phyloP scores from a whole-genome alignment of 1,140 invertebrate species.

The Heliconius nattereri region DNA sequence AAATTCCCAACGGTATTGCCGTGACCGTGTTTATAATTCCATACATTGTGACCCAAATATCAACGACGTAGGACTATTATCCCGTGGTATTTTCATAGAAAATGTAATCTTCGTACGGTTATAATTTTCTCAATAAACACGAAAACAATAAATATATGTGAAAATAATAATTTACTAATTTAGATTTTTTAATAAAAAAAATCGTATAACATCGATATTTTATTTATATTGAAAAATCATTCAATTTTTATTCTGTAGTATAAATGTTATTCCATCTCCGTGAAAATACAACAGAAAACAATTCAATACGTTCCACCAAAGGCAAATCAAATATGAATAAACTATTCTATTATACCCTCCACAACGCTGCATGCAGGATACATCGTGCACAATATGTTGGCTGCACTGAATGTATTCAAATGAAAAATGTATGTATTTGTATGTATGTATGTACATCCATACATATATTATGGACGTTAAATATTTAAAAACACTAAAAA shows the following conservation, averaged over 20 bases:
- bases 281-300: background rate
- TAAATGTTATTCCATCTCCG: constrained; percentile 6
- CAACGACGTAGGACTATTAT: constrained; percentile 10
- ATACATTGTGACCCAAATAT: constrained; percentile 32
- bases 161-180: too few species aligned
- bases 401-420: background rate
- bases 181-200: too few species aligned
- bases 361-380: background rate
- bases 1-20: constrained; percentile 22
- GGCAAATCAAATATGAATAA: constrained; percentile 5
- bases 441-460: background rate
- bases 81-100: background rate
- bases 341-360: background rate
- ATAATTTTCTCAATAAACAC: too few species aligned
- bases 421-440: background rate
- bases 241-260: background rate
- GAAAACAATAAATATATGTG: too few species aligned
- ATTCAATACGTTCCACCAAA: constrained; percentile 8
- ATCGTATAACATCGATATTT: background rate
- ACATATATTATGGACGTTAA: too few species aligned
- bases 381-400: constrained; percentile 5
- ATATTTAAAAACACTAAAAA: too few species aligned
- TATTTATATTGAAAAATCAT: background rate
- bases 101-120: background rate
- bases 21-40: constrained; percentile 27